Base-by-base conservation (phyloP, 1,140 invertebrate genomes). In the Drosophila bocqueti region DNA sequence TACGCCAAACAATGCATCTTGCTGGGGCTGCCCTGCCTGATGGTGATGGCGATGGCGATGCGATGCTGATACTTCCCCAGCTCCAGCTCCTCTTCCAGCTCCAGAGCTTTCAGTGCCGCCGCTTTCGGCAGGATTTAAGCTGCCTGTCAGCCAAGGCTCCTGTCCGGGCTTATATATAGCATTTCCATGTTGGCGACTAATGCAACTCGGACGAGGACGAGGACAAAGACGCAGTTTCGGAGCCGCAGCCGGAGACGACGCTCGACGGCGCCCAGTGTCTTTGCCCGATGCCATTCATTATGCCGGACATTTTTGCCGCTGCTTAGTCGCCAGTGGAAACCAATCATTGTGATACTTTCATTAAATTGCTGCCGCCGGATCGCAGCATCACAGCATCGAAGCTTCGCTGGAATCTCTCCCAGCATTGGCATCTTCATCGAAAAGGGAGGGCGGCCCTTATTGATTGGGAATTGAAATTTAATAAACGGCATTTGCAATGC, bases 341-440 rank as follows among this genome's bases (percentile, higher is more conserved):
- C 85, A 90, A 90, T 90, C 86, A 90, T 90, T 90, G 85, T 85
- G 85, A 90, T 90, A 90, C 86, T 90, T 90, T 90, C 85, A 90
- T 90, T 90, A 90, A 90, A 90, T 74, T 89, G 71, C 63, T 42
- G 68, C 75, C 47, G 21, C 42, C 34, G 31, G 59, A 29, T 21
- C 31, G 18, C 40, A 21, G 21, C 49, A 49, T 24, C 24, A 24
- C 2, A 7, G 29, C 29, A 29, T 29, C 31, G 18, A 24, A 45
- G 46, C 24, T 2, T n/a, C 10, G 47, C 49, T 29, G 52, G 52
- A 55, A 55, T 38, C 52, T 15, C 18, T 16, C 15, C 40, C 40
- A 16, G 26, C 43, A n/a, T 18, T 34, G 36, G 42, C 62, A 69
- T 49, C 61, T 49, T 49, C 60, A 66, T 63, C 45, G 59, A 15